phyloP scores from a whole-genome alignment of 2,113 vertebrate genomes.

The Pelobates fuscus region DNA sequence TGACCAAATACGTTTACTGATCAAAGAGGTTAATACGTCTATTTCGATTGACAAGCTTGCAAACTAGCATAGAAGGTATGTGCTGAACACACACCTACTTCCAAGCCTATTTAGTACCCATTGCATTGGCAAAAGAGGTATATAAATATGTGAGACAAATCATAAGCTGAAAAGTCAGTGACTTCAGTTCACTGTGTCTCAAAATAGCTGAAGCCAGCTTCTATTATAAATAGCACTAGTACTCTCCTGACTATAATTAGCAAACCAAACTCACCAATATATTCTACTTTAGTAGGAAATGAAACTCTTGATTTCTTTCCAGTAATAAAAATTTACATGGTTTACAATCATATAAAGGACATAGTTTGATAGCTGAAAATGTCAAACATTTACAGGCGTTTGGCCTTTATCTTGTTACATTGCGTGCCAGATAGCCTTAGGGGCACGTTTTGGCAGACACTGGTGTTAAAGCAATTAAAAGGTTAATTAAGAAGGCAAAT shows the following conservation, averaged over 20 bases:
- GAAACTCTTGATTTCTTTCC: constrained; percentile 38
- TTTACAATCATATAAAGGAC: constrained; percentile 48
- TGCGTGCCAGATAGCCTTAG: constrained; percentile 35
- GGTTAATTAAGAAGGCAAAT: constrained; percentile 50
- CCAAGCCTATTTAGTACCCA: too few relatives aligned
- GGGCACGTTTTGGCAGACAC: constrained; percentile 42
- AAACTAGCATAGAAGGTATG: too few relatives aligned
- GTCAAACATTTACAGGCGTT: constrained; percentile 43
- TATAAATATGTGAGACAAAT: too few relatives aligned
- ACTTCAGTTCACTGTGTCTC: not conserved
- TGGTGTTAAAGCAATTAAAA: constrained; percentile 50
- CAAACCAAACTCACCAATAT: constrained; percentile 11
- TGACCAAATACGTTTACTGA: too few relatives aligned
- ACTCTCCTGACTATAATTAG: constrained; percentile 9
- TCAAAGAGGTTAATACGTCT: too few relatives aligned
- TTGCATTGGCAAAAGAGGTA: too few relatives aligned
- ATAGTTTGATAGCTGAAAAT: constrained; percentile 45
- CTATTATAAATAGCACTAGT: not conserved
- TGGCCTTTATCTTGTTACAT: constrained; percentile 39
- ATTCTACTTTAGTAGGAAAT: constrained; percentile 35
- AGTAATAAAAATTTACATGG: constrained; percentile 33
- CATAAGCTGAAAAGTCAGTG: not conserved
- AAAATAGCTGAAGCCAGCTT: not conserved
- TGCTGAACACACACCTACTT: too few relatives aligned
- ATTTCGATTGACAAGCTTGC: too few relatives aligned